Evolutionary conservation across 2,888 invertebrate species (phyloP).

Genomic region (Lordiphosa fenestrarum): DNA sequence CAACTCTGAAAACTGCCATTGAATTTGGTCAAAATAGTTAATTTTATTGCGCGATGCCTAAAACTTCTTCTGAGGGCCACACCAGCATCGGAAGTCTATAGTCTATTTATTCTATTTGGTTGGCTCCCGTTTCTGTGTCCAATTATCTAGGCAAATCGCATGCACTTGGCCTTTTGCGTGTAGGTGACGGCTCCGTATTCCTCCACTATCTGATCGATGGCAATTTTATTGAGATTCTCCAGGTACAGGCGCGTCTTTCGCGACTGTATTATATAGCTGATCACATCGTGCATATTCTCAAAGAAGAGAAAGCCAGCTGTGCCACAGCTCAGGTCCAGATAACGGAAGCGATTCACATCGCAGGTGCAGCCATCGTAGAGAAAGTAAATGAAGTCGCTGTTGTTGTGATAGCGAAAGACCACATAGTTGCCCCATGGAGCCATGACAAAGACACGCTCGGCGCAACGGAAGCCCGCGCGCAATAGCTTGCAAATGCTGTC

Average conservation of each 20-base stretch:
- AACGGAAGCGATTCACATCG: conserved; percentile 73
- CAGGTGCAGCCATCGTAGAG: conserved; percentile 78
- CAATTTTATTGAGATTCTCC: conserved; percentile 66
- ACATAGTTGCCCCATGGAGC: conserved; percentile 79
- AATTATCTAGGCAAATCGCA: conserved; percentile 52
- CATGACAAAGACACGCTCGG: conserved; percentile 76
- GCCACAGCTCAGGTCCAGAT: conserved; percentile 70
- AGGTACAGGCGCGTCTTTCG: conserved; percentile 62
- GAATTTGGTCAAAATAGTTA: no score
- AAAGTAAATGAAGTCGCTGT: conserved; percentile 60
- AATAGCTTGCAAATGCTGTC: conserved; percentile 71
- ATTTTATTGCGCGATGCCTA: no score
- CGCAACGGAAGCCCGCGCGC: conserved; percentile 68
- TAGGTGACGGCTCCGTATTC: conserved; percentile 53
- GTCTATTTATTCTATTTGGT: no score
- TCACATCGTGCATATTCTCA: conserved; percentile 62
- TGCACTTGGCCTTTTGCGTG: conserved; percentile 62
- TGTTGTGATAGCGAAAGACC: conserved; percentile 65
- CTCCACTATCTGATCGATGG: conserved; percentile 61
- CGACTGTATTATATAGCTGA: conserved; percentile 64
- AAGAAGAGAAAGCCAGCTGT: conserved; percentile 75
- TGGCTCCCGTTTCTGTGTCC: no score
- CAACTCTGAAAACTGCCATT: no score
- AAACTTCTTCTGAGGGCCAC: no score
- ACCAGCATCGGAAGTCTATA: no score